Evolutionary conservation across 2,888 invertebrate species (phyloP).

Genomic region (Agrochola lota): DNA sequence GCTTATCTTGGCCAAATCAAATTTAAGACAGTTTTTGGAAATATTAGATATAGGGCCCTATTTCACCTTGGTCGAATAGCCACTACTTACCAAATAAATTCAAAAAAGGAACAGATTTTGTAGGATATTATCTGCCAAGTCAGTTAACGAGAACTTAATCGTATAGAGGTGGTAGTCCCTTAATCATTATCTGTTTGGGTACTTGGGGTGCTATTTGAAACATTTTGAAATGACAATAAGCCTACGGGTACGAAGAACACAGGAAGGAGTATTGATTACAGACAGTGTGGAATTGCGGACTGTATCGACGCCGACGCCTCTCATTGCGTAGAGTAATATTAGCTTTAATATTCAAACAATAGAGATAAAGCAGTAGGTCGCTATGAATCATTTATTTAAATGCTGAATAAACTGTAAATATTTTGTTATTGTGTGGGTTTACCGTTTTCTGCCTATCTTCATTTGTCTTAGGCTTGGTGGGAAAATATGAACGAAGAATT

Average conservation of each 20-base stretch:
- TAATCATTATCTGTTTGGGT: background rate
- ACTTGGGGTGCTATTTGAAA: background rate
- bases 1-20: no score
- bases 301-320: slow-evolving; percentile 4
- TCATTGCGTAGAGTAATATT: slow-evolving; percentile 34
- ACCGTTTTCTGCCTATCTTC: slow-evolving; percentile 5
- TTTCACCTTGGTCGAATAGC: no score
- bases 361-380: slow-evolving; percentile 43
- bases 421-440: slow-evolving; percentile 8
- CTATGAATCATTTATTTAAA: slow-evolving; percentile 35
- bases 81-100: no score
- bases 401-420: slow-evolving; percentile 38
- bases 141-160: no score
- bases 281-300: background rate
- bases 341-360: slow-evolving; percentile 34
- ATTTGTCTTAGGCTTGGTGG: background rate
- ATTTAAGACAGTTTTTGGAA: no score
- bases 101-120: no score
- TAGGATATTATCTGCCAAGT: no score
- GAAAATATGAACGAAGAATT: background rate
- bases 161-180: no score
- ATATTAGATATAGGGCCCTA: no score
- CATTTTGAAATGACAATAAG: slow-evolving; percentile 38
- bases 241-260: slow-evolving; percentile 9
- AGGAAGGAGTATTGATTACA: slow-evolving; percentile 49